phyloP scores from a whole-genome alignment of 2,113 vertebrate genomes.

The Rhynchomys soricoides region DNA sequence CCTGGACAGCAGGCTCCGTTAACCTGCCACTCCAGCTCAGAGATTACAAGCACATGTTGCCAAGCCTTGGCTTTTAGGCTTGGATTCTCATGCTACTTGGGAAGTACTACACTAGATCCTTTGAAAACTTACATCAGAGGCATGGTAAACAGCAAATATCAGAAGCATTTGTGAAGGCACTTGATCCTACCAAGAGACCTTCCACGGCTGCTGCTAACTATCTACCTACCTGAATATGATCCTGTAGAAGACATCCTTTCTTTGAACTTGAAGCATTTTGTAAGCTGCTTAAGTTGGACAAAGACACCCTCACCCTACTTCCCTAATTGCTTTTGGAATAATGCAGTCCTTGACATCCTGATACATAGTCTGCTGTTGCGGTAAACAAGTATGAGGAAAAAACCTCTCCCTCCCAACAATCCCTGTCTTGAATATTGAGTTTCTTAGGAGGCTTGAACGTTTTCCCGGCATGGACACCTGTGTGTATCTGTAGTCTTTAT shows the following conservation, averaged over 20 bases:
- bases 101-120: not conserved
- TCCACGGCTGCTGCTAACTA: not conserved
- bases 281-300: not conserved
- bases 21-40: not conserved
- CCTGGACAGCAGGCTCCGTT: not conserved
- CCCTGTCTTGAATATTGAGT: not conserved
- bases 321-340: not conserved
- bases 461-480: not conserved
- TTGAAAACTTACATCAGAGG: not conserved
- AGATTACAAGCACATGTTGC: no score
- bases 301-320: not conserved
- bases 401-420: not conserved
- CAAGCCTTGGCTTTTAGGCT: no score
- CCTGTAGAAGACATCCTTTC: not conserved
- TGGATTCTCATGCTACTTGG: not conserved
- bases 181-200: not conserved
- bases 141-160: not conserved
- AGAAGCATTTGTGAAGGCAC: not conserved
- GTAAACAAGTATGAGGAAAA: not conserved
- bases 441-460: not conserved
- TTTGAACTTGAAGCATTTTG: slow-evolving; percentile 2
- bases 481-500: not conserved
- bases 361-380: not conserved
- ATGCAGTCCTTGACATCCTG: not conserved
- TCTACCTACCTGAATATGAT: not conserved